Base-by-base conservation (phyloP, 2,888 invertebrate genomes). In the Nemotelus nigrinus region DNA sequence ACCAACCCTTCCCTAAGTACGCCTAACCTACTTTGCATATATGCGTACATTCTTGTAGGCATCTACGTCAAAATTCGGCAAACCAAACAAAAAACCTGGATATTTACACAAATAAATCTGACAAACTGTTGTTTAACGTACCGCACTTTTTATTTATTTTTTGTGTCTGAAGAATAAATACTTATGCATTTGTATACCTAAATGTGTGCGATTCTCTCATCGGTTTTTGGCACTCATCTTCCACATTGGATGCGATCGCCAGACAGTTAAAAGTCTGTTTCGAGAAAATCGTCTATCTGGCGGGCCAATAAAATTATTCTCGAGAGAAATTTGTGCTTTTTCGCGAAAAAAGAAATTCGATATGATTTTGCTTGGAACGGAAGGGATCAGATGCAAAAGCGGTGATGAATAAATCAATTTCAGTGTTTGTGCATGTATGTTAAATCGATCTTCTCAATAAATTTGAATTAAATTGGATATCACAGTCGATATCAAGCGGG, bases 301-400 rank as follows among this genome's bases (percentile, higher is more conserved):
- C 50, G 57, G 72, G 60, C 72, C 74, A 74, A 74, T 74, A 74
- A 74, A 74, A 74, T 74, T 60, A 45, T 74, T 74, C 48, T 60
- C 50, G 48, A 44, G n/a, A 60, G 41, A 63, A 25, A 10, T 47
- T 43, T 50, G 53, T 10, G 41, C 41, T 70, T 70, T 70, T 74
- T 74, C n/a, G 74, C 74, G 74, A 74, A 57, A 41, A 74, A 74
- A 47, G 74, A 45, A 74, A 74, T 60, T 63, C 43, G 74, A 74
- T 74, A 57, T 44, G 57, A 63, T 47, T 60, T 44, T 60, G 50
- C 60, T 45, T 7, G 60, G 8, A 47, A 41, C 47, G 8, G 50
- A n/a, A 63, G 63, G 43, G 2, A 25, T 25, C 25, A 25, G 25
- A 74, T 72, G 58, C 39, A 25, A 45, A 65, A 65, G 47, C 68